Percentiles rank a stretch among this genome's conserved stretches.
phyloP scores from a whole-genome alignment of 2,797 vertebrate species.

The Aselliscus stoliczkanus region DNA sequence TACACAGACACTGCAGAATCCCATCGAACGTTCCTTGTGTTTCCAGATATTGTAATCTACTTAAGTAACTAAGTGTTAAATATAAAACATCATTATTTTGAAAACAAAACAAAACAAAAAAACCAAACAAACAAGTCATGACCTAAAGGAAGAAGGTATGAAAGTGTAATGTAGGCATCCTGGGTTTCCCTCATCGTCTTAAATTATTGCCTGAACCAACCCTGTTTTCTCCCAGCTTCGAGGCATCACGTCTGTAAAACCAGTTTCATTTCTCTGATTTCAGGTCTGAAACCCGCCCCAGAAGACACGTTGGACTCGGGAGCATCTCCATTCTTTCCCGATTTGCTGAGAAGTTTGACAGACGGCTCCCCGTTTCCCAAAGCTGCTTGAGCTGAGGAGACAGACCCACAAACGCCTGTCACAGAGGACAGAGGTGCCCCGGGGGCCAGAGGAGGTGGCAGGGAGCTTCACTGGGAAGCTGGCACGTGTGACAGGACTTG shows the following conservation, averaged over 20 bases:
- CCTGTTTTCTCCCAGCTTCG: not conserved
- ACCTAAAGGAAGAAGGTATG: not conserved
- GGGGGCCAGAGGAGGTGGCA: too few relatives aligned
- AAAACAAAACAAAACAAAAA: too few relatives aligned
- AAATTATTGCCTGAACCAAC: not conserved
- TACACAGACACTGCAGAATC: accelerated
- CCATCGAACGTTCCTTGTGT: too few relatives aligned
- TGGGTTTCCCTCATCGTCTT: not conserved
- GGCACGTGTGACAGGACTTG: not conserved
- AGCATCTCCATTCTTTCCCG: too few relatives aligned
- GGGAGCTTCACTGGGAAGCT: not conserved
- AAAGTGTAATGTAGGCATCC: not conserved
- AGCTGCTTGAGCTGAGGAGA: too few relatives aligned
- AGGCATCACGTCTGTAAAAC: not conserved
- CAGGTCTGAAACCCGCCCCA: too few relatives aligned
- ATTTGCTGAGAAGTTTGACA: too few relatives aligned
- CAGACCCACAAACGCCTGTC: accelerated
- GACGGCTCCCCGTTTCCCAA: not conserved
- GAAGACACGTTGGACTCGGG: not conserved
- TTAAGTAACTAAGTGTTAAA: not conserved
- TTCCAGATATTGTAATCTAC: not conserved
- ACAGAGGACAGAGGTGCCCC: too few relatives aligned
- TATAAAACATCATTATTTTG: not conserved
- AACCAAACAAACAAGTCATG: not conserved
- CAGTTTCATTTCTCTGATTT: not conserved